Evolutionary conservation across 2,888 invertebrate genomes (phyloP).

Genomic region (Eretmocerus hayati): DNA sequence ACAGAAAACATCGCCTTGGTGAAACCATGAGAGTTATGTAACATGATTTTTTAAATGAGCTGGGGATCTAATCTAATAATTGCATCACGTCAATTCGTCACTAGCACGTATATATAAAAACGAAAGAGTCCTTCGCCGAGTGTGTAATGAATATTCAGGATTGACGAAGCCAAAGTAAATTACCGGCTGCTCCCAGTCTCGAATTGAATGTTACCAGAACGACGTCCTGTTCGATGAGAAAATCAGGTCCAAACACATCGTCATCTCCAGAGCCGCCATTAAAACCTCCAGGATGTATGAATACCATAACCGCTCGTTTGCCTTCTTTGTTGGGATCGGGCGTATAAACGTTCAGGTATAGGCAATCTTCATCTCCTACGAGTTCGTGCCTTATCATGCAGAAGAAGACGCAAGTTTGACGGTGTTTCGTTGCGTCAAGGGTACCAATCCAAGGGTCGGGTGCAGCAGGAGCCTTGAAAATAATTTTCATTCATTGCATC

Average conservation of each 20-base stretch:
- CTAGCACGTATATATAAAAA: too few relatives aligned
- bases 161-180: neutral
- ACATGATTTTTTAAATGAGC: too few relatives aligned
- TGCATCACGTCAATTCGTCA: too few relatives aligned
- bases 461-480: conserved; percentile 29
- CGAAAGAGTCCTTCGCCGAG: too few relatives aligned
- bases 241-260: conserved; percentile 35
- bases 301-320: conserved; percentile 36
- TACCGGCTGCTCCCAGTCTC: conserved; percentile 35
- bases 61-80: too few relatives aligned
- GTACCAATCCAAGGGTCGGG: conserved; percentile 37
- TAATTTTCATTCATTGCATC: too few relatives aligned
- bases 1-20: too few relatives aligned
- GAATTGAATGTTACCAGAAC: conserved; percentile 36
- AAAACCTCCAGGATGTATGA: conserved; percentile 34
- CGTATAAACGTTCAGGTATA: conserved; percentile 38
- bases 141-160: too few relatives aligned
- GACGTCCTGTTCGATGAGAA: conserved; percentile 37
- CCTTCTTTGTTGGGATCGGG: conserved; percentile 32
- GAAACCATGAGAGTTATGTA: too few relatives aligned
- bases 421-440: conserved; percentile 35
- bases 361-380: conserved; percentile 38
- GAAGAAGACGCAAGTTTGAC: conserved; percentile 33
- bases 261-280: conserved; percentile 32
- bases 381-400: conserved; percentile 32